A percentile compares a stretch with the other conserved stretches of the same genome.
These are phyloP conservation scores for Holocentrus rufus DNA, from an alignment of 2,797 vertebrate species.

Conservation along the genomic window DNA sequence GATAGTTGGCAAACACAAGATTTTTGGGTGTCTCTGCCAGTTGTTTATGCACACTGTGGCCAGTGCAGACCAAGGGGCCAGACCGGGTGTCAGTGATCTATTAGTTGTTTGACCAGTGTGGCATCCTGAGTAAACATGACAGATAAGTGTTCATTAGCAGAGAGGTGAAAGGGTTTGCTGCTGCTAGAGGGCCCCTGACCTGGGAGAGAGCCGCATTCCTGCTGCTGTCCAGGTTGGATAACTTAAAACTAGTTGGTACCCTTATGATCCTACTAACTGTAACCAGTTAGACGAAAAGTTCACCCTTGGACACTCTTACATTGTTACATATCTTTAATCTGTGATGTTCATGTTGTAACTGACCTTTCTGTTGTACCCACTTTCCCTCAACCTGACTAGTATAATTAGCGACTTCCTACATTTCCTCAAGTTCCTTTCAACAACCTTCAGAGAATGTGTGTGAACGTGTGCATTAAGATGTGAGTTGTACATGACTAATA, in stretches of 20 bases:
- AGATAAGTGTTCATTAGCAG: conserved; percentile 74
- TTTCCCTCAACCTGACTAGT: not conserved
- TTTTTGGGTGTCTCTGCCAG: not conserved
- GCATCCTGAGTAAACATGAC: conserved; percentile 56
- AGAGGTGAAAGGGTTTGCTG: conserved; percentile 61
- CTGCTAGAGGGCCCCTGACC: conserved; percentile 32
- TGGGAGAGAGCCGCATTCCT: conserved; percentile 51
- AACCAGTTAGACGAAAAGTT: conserved; percentile 18
- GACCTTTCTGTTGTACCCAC: conserved; percentile 8
- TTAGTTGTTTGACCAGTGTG: conserved; percentile 54
- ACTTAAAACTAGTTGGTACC: not conserved
- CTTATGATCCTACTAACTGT: conserved; percentile 6
- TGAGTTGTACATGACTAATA: no score
- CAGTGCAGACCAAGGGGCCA: conserved; percentile 12
- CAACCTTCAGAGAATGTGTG: not conserved
- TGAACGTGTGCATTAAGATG: no score
- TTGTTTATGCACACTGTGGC: not conserved
- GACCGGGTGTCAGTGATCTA: conserved; percentile 41
- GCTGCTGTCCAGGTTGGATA: conserved; percentile 19
- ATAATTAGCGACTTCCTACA: not conserved
- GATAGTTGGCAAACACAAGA: not conserved
- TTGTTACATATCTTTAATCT: not conserved
- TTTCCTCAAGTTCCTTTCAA: not conserved
- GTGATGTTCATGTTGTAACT: conserved; percentile 18
- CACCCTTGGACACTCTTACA: conserved; percentile 14